A percentile compares a stretch with the other conserved stretches of the same genome.
Evolutionary conservation across 1,140 invertebrate species (phyloP).

Genomic region (Coenobita brevimanus): DNA sequence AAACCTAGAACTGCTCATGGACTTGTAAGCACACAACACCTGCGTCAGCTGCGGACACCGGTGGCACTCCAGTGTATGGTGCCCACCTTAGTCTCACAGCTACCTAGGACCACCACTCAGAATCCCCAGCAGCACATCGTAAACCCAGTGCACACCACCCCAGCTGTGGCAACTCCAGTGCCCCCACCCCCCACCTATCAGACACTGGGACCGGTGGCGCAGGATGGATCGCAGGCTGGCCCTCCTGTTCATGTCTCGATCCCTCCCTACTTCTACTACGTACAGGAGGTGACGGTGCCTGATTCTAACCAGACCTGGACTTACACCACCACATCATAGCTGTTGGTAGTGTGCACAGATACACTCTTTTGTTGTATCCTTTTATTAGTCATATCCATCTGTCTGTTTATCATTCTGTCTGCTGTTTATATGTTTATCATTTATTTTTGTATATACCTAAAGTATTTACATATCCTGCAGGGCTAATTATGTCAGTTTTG

Average conservation of each 20-base stretch:
- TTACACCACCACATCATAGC: constrained; percentile 31
- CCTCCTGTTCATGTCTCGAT: constrained; percentile 46
- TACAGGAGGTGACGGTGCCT: constrained; percentile 56
- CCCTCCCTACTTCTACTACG: constrained; percentile 56
- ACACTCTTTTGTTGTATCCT: too few relatives aligned
- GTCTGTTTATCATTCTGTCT: too few relatives aligned
- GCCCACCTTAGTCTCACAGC: constrained; percentile 48
- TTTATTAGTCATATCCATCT: too few relatives aligned
- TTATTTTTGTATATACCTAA: too few relatives aligned
- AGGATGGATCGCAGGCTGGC: constrained; percentile 19
- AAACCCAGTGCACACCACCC: background rate
- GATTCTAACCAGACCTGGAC: constrained; percentile 45
- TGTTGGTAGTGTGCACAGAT: too few relatives aligned
- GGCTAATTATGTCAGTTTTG: too few relatives aligned
- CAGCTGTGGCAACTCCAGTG: background rate
- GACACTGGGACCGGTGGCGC: constrained; percentile 34
- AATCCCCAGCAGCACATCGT: constrained; percentile 38
- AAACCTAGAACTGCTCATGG: constrained; percentile 26
- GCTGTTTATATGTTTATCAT: too few relatives aligned
- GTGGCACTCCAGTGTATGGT: constrained; percentile 56
- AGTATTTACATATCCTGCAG: too few relatives aligned
- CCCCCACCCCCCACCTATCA: constrained; percentile 41
- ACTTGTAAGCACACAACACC: background rate
- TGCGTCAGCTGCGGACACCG: constrained; percentile 37
- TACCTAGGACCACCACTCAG: constrained; percentile 23